Conservation (phyloP, 2,113 vertebrate genomes). For the Sakesphorus luctuosus region DNA sequence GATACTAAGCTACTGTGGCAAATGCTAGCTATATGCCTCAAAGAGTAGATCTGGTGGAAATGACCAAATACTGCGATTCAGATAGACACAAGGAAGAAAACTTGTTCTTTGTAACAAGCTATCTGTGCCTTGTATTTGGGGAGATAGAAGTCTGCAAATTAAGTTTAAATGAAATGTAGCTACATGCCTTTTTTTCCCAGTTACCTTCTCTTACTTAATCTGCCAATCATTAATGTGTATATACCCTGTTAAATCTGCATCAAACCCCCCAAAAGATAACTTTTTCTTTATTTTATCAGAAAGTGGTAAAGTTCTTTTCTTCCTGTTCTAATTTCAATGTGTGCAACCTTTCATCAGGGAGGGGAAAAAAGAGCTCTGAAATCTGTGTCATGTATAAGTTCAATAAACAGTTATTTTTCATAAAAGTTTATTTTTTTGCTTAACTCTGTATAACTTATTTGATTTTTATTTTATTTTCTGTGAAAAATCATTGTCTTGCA, state of each 20-base stretch:
- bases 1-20: neutral
- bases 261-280: neutral
- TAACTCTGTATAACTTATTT: constrained; percentile 63
- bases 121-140: neutral
- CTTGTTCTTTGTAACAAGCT: neutral
- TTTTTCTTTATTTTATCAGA: neutral
- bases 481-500: constrained; percentile 77
- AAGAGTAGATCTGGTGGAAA: neutral
- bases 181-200: neutral
- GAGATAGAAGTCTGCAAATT: neutral
- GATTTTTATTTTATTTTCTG: constrained; percentile 62
- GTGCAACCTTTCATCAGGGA: neutral
- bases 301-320: neutral
- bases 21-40: neutral
- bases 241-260: neutral
- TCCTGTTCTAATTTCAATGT: neutral
- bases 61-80: neutral
- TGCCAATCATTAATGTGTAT: neutral
- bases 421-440: constrained; percentile 44
- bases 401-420: constrained; percentile 52
- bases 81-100: neutral
- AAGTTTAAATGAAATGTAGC: neutral
- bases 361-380: neutral
- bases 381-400: constrained; percentile 59
- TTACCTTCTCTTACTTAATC: neutral